Percentiles rank a stretch among this genome's conserved stretches.
phyloP scores from a whole-genome alignment of 1,140 invertebrate species.

The Cryptotermes secundus region DNA sequence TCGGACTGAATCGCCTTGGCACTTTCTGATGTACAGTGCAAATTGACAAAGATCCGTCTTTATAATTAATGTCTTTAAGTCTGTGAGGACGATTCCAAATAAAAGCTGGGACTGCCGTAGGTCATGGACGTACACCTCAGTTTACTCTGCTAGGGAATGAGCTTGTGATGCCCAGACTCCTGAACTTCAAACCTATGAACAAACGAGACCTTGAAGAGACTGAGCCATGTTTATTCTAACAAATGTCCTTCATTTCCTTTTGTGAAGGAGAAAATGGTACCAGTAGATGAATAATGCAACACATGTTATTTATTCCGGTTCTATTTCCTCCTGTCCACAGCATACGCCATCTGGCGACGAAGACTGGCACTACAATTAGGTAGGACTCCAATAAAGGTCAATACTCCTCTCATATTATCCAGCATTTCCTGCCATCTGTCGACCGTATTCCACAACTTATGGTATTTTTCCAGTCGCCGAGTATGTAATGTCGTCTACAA shows the following conservation, averaged over 20 bases:
- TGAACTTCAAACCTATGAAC: background rate
- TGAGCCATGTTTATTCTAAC: background rate
- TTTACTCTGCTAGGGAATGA: too few species aligned
- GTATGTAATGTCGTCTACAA: too few species aligned
- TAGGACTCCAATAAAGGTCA: background rate
- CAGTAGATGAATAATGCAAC: conserved; percentile 18
- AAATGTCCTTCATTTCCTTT: conserved; percentile 3
- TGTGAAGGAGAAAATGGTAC: conserved; percentile 10
- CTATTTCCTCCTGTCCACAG: background rate
- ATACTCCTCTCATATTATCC: background rate
- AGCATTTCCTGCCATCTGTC: background rate
- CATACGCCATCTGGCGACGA: background rate
- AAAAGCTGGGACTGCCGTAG: too few species aligned
- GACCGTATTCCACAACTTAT: background rate
- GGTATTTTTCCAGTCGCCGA: too few species aligned
- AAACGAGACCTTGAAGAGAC: background rate
- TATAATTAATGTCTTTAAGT: too few species aligned
- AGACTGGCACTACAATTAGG: background rate
- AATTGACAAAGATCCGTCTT: too few species aligned
- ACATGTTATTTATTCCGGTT: background rate
- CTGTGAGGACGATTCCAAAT: too few species aligned
- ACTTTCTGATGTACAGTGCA: too few species aligned
- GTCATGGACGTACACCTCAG: too few species aligned
- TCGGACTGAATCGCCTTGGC: too few species aligned
- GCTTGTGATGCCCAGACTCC: too few species aligned